phyloP scores from a whole-genome alignment of 2,113 vertebrate species.

The Paradisaea rubra region DNA sequence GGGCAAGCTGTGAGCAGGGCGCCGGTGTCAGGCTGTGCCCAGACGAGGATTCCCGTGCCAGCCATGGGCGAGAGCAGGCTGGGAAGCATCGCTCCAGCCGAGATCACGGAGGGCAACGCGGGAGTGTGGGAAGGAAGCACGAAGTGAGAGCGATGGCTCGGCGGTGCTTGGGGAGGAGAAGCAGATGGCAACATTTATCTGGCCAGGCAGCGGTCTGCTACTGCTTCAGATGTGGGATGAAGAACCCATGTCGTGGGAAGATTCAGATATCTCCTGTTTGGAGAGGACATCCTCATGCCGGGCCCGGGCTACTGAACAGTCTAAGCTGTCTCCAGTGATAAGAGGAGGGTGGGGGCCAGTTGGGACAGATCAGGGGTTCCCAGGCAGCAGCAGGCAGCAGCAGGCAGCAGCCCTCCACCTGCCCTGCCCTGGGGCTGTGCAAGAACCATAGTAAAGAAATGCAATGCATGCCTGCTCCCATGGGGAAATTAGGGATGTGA shows the following conservation, averaged over 20 bases:
- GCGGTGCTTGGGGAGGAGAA: neutral
- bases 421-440: neutral
- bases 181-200: neutral
- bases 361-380: neutral
- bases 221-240: neutral
- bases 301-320: neutral
- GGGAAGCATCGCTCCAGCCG: neutral
- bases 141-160: neutral
- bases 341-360: rapidly evolving
- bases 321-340: neutral
- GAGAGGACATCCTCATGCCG: neutral
- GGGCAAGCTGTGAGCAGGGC: neutral
- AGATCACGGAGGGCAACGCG: rapidly evolving
- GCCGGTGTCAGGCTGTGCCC: neutral
- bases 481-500: neutral
- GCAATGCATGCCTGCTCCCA: neutral
- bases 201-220: neutral
- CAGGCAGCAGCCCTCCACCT: neutral
- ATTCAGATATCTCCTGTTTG: neutral
- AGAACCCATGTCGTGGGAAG: neutral
- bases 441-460: neutral
- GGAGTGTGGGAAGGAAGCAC: neutral
- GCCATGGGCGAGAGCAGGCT: rapidly evolving
- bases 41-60: neutral
- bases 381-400: neutral